Conservation (phyloP, 2,888 invertebrate species). For the Dione vanillae region DNA sequence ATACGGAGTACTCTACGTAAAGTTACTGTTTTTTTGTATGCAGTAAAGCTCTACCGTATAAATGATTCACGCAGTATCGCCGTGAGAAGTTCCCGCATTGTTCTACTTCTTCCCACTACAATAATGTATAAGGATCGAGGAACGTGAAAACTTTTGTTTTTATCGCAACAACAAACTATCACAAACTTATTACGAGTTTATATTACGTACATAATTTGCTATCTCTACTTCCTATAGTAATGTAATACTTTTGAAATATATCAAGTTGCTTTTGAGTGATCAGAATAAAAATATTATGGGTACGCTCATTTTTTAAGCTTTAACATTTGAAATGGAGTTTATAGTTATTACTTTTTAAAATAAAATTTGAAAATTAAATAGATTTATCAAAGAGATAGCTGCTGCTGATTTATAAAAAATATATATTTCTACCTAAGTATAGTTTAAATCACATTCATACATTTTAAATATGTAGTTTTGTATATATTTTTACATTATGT, state of each 20-base stretch:
- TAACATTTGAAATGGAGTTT: no score
- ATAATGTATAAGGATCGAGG: slow-evolving; percentile 7
- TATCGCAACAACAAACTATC: slow-evolving; percentile 17
- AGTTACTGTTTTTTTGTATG: no score
- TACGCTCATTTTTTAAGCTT: no score
- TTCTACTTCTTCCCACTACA: not conserved
- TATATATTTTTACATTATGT: no score
- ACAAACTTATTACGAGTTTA: slow-evolving; percentile 8
- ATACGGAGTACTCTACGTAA: no score
- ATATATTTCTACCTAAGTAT: no score
- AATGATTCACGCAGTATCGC: not conserved
- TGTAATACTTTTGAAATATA: not conserved
- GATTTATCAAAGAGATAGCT: no score
- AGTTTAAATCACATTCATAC: no score
- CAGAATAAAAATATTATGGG: not conserved
- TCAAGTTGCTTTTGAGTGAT: not conserved
- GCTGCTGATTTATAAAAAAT: no score
- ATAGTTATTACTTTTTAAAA: no score
- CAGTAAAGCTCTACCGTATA: not conserved
- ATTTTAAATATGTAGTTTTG: no score
- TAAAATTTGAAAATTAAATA: no score
- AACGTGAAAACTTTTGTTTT: slow-evolving; percentile 9
- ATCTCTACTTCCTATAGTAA: not conserved
- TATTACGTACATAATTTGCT: slow-evolving; percentile 1
- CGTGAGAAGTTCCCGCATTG: not conserved